These are phyloP conservation scores for Ceratitis capitata DNA, from an alignment of 1,140 invertebrate genomes.

Conservation along the genomic window DNA sequence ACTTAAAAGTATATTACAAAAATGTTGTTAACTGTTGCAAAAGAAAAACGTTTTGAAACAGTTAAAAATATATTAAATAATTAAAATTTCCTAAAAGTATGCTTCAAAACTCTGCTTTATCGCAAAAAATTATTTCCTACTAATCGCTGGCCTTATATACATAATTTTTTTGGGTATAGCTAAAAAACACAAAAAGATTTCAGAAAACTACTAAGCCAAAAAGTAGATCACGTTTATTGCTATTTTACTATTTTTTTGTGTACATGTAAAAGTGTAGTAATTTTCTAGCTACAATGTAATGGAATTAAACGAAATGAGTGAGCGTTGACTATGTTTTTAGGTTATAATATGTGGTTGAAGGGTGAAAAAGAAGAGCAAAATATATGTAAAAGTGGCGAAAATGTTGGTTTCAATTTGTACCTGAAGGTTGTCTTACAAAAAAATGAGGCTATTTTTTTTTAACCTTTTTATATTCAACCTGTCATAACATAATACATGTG, in stretches of 20 bases:
- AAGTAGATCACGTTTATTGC: slow-evolving; percentile 4
- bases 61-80: background rate
- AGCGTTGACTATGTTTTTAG: background rate
- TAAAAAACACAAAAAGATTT: background rate
- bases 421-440: no score
- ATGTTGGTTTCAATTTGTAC: no score
- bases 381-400: no score
- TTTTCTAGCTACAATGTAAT: background rate
- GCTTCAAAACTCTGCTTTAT: background rate
- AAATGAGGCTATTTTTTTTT: background rate
- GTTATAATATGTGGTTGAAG: background rate
- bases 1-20: background rate
- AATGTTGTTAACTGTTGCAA: background rate
- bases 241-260: background rate
- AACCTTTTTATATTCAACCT: background rate
- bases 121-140: background rate
- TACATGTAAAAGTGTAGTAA: background rate
- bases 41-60: background rate
- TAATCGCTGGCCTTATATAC: no score
- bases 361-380: background rate
- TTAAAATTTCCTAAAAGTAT: background rate
- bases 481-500: background rate
- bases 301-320: background rate
- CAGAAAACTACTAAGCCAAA: background rate
- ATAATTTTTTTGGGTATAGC: background rate